Base-by-base conservation (phyloP, 2,113 vertebrate species). In the Hucho hucho region DNA sequence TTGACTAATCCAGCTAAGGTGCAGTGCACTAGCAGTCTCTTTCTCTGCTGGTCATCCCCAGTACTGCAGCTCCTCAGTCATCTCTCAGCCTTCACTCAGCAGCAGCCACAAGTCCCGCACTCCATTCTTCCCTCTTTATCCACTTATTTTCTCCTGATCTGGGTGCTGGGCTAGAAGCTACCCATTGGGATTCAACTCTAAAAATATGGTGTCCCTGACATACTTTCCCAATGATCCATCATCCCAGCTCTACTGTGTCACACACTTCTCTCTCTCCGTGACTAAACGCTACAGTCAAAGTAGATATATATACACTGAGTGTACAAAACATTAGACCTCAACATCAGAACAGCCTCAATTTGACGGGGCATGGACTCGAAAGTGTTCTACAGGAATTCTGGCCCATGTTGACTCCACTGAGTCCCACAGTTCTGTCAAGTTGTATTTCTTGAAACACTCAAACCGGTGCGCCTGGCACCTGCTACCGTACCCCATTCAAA, bases 161-260 rank as follows among this genome's bases (percentile, higher is more conserved):
- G 79, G 85, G 89, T 92, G 87, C 89, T 78, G 80, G 86, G 87
- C 88, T 86, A 76, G 88, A 83, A 81, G 77, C 68, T 77, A 73
- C 83, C 90, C 90, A 70, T 66, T 86, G 91, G 90, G 91, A 93
- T 79, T 80, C 71, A 64, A 85, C 85, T 89, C 91, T 93, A 93
- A 90, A 92, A 93, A 93, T 93, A 92, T 43, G 77, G 74, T 86
- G 90, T 92, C 92, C 91, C 91, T 92, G 92, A 93, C 92, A 93
- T 88, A 91, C 84, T 91, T 93, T 90, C 82, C 66, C 82, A 73
- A 71, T 69, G 43, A 88, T 87, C 88, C 84, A 76, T 90, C 89
- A 81, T 79, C 73, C 77, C 73, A 72, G 70, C 89, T 80, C 70
- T 64, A 79, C 78, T 76, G 78, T 72, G 84, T 86, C 87, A 85